Conservation (phyloP, 2,888 invertebrate genomes). For the Pimpla rufipes region DNA sequence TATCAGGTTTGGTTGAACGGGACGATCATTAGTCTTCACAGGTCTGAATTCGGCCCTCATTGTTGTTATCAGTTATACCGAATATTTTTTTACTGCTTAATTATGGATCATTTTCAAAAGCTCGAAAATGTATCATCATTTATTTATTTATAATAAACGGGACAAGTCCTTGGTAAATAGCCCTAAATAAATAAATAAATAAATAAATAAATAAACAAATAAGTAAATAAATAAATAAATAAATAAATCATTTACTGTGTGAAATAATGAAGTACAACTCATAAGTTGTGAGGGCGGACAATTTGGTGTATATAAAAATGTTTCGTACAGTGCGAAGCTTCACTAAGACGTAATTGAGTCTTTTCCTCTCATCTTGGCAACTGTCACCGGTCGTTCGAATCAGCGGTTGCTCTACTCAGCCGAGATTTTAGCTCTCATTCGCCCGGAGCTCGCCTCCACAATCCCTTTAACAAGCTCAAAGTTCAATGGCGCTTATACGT, state of each 20-base stretch:
- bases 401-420: slow-evolving; percentile 5
- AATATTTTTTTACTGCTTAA: background rate
- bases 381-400: slow-evolving; percentile 7
- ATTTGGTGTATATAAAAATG: background rate
- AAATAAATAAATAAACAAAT: no score
- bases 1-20: background rate
- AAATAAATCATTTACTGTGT: no score
- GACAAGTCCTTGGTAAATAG: no score
- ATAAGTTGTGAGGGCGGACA: no score
- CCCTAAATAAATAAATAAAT: no score
- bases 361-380: no score
- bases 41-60: background rate
- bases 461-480: slow-evolving; percentile 45
- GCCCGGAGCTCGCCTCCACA: background rate
- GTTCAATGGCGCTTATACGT: slow-evolving; percentile 47
- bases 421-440: slow-evolving; percentile 8
- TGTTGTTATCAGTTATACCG: background rate
- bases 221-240: no score
- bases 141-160: no score
- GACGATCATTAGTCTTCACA: background rate
- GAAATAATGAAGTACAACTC: no score
- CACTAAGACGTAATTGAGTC: no score
- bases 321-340: background rate
- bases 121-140: no score
- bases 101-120: no score